Conservation (phyloP, 2,113 vertebrate genomes). For the Eublepharis macularius region DNA sequence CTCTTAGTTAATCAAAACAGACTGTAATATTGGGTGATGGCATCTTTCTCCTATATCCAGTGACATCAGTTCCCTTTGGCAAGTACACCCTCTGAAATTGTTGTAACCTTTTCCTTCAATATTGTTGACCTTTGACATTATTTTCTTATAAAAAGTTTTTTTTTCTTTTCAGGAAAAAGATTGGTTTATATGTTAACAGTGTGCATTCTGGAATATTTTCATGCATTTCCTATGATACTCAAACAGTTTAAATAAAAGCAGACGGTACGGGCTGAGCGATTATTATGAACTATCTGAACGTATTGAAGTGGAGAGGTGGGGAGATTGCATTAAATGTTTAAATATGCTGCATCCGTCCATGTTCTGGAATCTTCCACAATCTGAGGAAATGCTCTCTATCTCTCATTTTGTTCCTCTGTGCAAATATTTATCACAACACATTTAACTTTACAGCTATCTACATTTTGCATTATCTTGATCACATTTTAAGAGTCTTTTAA, state of each 20-base stretch:
- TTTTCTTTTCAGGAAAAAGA: neutral
- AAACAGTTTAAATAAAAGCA: neutral
- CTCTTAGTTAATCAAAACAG: neutral
- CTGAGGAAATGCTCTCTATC: neutral
- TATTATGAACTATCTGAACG: constrained; percentile 27
- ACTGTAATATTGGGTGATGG: neutral
- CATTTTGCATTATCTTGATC: neutral
- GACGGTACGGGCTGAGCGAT: neutral
- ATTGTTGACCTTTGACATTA: neutral
- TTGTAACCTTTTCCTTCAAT: neutral
- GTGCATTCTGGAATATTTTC: neutral
- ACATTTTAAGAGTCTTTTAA: constrained; percentile 13
- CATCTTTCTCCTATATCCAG: too few species aligned
- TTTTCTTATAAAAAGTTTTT: neutral
- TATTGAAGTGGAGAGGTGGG: constrained; percentile 40
- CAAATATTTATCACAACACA: constrained; percentile 15
- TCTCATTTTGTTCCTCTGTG: constrained; percentile 24
- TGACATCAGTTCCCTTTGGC: neutral
- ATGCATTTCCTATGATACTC: neutral
- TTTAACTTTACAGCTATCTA: constrained; percentile 14
- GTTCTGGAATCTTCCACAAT: neutral
- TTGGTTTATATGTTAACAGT: neutral
- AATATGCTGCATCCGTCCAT: constrained; percentile 33
- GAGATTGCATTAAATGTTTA: constrained; percentile 32
- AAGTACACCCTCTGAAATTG: neutral